Base-by-base conservation (phyloP, 2,113 vertebrate genomes). In the Riparia riparia region DNA sequence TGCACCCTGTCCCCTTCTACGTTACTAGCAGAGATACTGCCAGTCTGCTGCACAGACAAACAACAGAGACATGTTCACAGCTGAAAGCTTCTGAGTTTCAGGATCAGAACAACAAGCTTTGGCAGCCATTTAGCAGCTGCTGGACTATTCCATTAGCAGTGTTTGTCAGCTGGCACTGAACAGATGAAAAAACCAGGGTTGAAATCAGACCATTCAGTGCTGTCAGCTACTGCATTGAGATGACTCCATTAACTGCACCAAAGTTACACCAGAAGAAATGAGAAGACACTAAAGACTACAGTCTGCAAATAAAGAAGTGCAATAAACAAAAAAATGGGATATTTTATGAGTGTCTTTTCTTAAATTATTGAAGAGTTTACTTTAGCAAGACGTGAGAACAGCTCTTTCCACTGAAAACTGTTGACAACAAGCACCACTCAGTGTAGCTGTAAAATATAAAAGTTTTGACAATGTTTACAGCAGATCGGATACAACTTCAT, bases 381-480 rank as follows among this genome's bases (percentile, higher is more conserved):
- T 90, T 95, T 77, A 91, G 54, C 56, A 63, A 92, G 79, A 66
- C 28, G 2, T 37, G 45, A 85, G 60, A 93, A 63, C 50, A 51
- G 41, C 19, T 86, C 64, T 80, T 94, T 86, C 71, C 79, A 63
- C 58, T 56, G 32, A 90, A 92, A 90, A 93, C 32, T 88, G 79
- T 56, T 89, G 93, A 96, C 69, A 95, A 78, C 28, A 87, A 31
- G 41, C 29, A 31, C 72, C 16, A 49, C 51, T 94, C 66, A 54
- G 34, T 37, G 76, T 29, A 86, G 58, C 71, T 94, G 87, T 66
- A 91, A 88, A 82, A 94, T 45, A 90, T 82, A 93, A 69, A 83
- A 88, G 39, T 71, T 77, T 45, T 90, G 87, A 90, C 91, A 94
- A 47, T 83, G 58, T 92, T 95, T 96, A 77, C 72, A 89, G 73